phyloP scores from a whole-genome alignment of 2,113 vertebrate species.

The Cyanistes caeruleus region DNA sequence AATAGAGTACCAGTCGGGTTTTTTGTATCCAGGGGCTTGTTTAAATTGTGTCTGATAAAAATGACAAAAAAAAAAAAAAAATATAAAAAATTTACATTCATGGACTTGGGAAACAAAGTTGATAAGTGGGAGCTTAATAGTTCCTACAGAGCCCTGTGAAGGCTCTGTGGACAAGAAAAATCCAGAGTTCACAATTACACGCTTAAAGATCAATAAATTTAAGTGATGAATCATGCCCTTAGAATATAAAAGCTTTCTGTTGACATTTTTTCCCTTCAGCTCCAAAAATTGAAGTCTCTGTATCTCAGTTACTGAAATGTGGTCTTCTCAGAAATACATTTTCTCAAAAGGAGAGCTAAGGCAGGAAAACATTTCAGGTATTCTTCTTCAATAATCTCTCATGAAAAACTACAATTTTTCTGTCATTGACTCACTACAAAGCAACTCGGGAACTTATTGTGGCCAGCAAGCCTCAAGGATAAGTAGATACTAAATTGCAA shows the following conservation, averaged over 20 bases:
- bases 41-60: not conserved
- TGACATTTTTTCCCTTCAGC: not conserved
- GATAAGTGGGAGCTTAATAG: not conserved
- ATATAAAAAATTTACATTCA: not conserved
- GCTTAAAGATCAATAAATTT: not conserved
- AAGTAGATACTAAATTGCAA: not conserved
- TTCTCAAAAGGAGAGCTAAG: not conserved
- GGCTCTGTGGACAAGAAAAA: not conserved
- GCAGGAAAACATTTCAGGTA: not conserved
- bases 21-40: not conserved
- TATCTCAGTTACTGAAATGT: not conserved
- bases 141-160: not conserved
- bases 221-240: not conserved
- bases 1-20: not conserved
- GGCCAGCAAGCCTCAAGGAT: not conserved
- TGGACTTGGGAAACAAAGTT: not conserved
- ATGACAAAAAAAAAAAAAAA: not conserved
- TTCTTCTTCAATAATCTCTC: not conserved
- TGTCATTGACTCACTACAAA: not conserved
- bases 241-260: not conserved
- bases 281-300: not conserved
- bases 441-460: not conserved
- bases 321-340: not conserved
- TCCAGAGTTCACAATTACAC: not conserved
- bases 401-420: not conserved